A percentile compares a stretch with the other conserved stretches of the same genome.
These are phyloP conservation scores for Laticauda colubrina DNA, from an alignment of 2,113 vertebrate genomes.

Conservation along the genomic window DNA sequence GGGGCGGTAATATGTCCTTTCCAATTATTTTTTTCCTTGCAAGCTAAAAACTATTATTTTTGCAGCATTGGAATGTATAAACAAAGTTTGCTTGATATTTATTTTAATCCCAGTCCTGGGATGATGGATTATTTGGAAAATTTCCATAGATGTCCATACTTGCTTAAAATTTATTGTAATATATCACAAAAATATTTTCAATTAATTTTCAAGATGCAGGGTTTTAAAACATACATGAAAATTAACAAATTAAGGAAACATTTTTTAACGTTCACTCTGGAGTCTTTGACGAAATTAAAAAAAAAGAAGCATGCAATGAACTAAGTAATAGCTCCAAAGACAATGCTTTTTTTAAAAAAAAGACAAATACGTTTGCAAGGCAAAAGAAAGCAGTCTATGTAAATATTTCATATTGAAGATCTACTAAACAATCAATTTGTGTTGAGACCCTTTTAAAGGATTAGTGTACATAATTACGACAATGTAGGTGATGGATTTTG, in stretches of 20 bases:
- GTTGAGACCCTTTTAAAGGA: constrained; percentile 6
- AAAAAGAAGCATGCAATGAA: background rate
- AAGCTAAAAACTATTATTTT: background rate
- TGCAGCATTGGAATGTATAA: background rate
- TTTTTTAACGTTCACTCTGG: constrained; percentile 7
- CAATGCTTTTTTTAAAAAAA: background rate
- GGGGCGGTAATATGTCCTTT: background rate
- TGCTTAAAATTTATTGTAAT: background rate
- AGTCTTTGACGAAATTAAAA: constrained; percentile 12
- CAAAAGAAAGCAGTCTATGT: constrained; percentile 8
- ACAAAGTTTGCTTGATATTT: background rate
- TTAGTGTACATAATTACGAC: constrained; percentile 1
- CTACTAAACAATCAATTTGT: constrained; percentile 5
- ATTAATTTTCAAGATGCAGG: constrained; percentile 17
- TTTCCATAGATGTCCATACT: constrained; percentile 3
- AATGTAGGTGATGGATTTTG: background rate
- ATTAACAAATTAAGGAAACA: background rate
- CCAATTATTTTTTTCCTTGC: background rate
- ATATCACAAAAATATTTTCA: background rate
- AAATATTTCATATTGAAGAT: constrained; percentile 18
- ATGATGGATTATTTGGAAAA: constrained; percentile 16
- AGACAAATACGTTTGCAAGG: constrained; percentile 16
- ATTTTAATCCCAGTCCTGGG: background rate
- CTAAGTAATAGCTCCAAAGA: constrained; percentile 19
- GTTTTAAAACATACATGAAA: background rate